A percentile compares a stretch with the other conserved stretches of the same genome.
Evolutionary conservation across 2,797 vertebrate genomes (phyloP).

Genomic region (Mus spretus): DNA sequence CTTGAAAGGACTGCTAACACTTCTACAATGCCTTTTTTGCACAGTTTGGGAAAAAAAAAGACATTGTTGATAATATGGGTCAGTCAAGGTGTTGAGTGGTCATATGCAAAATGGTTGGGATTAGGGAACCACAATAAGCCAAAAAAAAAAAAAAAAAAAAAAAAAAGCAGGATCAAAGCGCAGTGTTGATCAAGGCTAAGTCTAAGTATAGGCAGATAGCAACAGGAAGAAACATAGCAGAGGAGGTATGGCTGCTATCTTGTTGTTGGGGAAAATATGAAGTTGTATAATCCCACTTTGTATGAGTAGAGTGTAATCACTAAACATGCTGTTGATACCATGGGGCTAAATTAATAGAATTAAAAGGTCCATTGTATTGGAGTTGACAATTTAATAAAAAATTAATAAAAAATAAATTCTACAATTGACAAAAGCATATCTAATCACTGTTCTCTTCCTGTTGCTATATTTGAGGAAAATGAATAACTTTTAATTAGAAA

Average conservation of each 20-base stretch:
- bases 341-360: constrained; percentile 37
- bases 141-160: background rate
- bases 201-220: background rate
- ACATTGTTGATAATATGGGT: constrained; percentile 36
- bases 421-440: constrained; percentile 6
- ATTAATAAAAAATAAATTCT: background rate
- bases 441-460: constrained; percentile 25
- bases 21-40: constrained; percentile 53
- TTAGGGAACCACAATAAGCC: constrained; percentile 36
- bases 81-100: constrained; percentile 38
- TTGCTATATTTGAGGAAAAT: constrained; percentile 41
- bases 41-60: constrained; percentile 37
- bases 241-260: background rate
- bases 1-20: constrained; percentile 4
- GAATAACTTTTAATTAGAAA: constrained; percentile 37
- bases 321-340: constrained; percentile 58
- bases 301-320: background rate
- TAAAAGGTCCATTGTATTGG: background rate
- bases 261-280: background rate
- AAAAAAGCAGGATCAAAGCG: constrained; percentile 42
- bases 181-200: constrained; percentile 9
- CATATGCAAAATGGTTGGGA: constrained; percentile 21
- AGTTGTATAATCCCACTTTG: background rate
- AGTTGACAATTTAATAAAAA: constrained; percentile 39
- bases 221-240: constrained; percentile 17